Evolutionary conservation across 2,888 invertebrate species (phyloP).

Genomic region (Caenorhabditis panamensis): DNA sequence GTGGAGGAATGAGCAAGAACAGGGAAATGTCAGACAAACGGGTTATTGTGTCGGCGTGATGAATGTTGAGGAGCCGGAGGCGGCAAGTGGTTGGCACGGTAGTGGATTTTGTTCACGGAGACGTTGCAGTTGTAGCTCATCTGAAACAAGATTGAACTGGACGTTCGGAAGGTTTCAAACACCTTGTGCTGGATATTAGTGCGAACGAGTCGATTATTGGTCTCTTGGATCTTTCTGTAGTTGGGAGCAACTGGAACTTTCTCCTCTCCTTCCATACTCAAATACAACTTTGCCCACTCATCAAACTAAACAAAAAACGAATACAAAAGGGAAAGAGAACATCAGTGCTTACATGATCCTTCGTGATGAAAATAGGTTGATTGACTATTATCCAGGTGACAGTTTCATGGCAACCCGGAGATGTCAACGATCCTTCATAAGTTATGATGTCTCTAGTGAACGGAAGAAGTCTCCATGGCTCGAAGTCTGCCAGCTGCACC

Average conservation of each 20-base stretch:
- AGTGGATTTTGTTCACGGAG: slow-evolving; percentile 50
- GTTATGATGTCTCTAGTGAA: slow-evolving; percentile 72
- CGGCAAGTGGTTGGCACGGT: slow-evolving; percentile 50
- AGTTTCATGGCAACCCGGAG: slow-evolving; percentile 86
- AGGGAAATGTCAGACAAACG: slow-evolving; percentile 29
- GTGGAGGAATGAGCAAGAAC: slow-evolving; percentile 23
- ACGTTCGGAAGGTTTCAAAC: neutral
- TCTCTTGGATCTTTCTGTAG: slow-evolving; percentile 92
- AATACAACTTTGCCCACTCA: slow-evolving; percentile 70
- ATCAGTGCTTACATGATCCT: slow-evolving; percentile 90
- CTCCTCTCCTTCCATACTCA: slow-evolving; percentile 59
- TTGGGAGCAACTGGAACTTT: slow-evolving; percentile 88
- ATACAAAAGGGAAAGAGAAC: neutral
- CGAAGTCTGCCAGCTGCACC: slow-evolving; percentile 70
- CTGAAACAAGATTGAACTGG: neutral
- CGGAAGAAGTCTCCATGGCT: slow-evolving; percentile 74
- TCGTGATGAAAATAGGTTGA: slow-evolving; percentile 96
- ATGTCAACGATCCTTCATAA: slow-evolving; percentile 90
- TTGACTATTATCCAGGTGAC: slow-evolving; percentile 96
- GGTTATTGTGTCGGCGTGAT: slow-evolving; percentile 35
- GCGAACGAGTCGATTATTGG: slow-evolving; percentile 93
- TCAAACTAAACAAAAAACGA: slow-evolving; percentile 59
- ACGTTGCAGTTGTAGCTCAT: slow-evolving; percentile 58
- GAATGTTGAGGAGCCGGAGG: slow-evolving; percentile 25
- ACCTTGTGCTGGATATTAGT: slow-evolving; percentile 94